phyloP scores from a whole-genome alignment of 2,888 invertebrate species.

The Pristionchus fissidentatus region DNA sequence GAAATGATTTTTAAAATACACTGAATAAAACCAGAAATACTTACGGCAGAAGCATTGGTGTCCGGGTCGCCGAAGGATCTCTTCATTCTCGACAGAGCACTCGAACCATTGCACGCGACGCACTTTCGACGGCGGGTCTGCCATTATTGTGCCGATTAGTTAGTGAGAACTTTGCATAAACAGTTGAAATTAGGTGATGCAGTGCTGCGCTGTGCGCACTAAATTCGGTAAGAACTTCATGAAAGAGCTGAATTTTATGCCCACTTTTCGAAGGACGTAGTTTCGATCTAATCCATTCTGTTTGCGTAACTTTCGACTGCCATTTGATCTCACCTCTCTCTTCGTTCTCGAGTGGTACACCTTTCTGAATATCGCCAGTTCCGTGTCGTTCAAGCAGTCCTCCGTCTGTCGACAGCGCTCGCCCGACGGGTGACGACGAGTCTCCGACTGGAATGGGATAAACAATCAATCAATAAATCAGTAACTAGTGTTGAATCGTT shows the following conservation, averaged over 20 bases:
- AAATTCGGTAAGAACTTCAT: too few relatives aligned
- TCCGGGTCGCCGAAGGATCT: constrained; percentile 66
- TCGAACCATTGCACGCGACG: constrained; percentile 38
- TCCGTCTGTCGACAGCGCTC: constrained; percentile 64
- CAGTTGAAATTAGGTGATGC: too few relatives aligned
- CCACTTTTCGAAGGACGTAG: too few relatives aligned
- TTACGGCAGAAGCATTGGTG: constrained; percentile 69
- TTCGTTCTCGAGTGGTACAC: constrained; percentile 67
- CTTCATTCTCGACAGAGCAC: constrained; percentile 58
- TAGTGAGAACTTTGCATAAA: too few relatives aligned
- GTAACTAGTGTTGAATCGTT: too few relatives aligned
- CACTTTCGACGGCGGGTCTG: constrained; percentile 42
- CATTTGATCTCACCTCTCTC: constrained; percentile 56
- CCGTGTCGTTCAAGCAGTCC: constrained; percentile 68
- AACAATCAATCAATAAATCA: neutral
- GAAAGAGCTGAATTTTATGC: too few relatives aligned
- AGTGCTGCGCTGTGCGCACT: too few relatives aligned
- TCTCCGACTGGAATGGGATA: constrained; percentile 16
- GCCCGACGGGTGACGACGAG: constrained; percentile 7
- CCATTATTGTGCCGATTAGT: too few relatives aligned
- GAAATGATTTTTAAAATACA: neutral
- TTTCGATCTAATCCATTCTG: neutral
- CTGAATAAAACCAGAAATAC: neutral
- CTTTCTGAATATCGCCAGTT: constrained; percentile 66
- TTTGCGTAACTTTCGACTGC: neutral